These are phyloP conservation scores for Avahi laniger DNA, from an alignment of 2,797 vertebrate species.

Conservation along the genomic window DNA sequence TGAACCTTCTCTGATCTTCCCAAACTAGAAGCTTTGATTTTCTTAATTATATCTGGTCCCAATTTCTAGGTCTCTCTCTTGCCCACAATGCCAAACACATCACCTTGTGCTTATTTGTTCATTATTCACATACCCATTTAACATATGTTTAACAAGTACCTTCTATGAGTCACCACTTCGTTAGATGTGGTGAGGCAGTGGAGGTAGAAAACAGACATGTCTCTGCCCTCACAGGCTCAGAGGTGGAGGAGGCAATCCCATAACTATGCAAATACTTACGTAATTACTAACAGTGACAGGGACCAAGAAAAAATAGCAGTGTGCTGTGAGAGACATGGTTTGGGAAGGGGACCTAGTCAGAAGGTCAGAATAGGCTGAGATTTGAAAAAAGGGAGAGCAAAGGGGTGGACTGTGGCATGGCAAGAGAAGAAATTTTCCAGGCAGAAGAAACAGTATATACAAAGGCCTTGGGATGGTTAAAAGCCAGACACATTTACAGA, in stretches of 20 bases:
- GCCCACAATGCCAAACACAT: not conserved
- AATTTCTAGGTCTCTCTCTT: constrained; percentile 15
- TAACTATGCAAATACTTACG: not conserved
- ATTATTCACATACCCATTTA: not conserved
- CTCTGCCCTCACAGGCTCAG: not conserved
- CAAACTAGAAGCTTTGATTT: not conserved
- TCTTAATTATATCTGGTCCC: not conserved
- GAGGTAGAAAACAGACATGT: not conserved
- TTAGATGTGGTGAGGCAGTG: not conserved
- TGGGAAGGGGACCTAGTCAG: not conserved
- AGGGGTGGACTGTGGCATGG: not conserved
- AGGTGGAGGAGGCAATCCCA: not conserved
- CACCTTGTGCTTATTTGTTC: not conserved
- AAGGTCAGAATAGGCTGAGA: not conserved
- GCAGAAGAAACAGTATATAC: not conserved
- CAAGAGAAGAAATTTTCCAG: not conserved
- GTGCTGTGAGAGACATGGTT: not conserved
- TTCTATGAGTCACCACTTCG: not conserved
- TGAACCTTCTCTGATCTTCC: not conserved
- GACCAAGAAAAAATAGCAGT: not conserved
- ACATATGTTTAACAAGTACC: not conserved
- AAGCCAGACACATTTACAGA: not conserved
- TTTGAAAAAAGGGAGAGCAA: not conserved
- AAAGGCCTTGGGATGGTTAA: not conserved
- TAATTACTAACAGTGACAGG: not conserved